Evolutionary conservation across 2,797 vertebrate genomes (phyloP), one percentile per base, ranked within the genome.

Genomic region (Microtus californicus): DNA sequence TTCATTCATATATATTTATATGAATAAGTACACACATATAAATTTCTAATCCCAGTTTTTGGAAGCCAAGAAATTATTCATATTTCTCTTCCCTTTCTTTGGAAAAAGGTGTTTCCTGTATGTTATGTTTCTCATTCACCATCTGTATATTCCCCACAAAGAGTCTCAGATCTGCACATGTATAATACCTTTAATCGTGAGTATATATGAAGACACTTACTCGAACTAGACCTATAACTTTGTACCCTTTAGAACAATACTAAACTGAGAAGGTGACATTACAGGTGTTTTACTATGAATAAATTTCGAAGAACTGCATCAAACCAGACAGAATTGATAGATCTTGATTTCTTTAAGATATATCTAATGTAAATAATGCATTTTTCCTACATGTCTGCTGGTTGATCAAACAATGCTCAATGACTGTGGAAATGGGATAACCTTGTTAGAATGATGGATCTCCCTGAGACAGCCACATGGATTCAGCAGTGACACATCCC

Each of bases 401-500:
- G 21, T 7, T 89, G 7, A 77, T 73, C 54, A 92, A 90, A 34
- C 69, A 45, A 76, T 61, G 17, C 15, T 69, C 34, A 92, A 31
- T 74, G 56, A 82, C 94, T 89, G 45, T 51, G 71, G 21, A 96
- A 90, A 23, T 89, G 6, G 14, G n/a, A 88, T 6, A 15, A 11
- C 5, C 83, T 78, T 90, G 11, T 93, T 94, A 90, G 34, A 43
- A 31, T 73, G 71, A 90, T 82, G 13, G 8, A 71, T 90, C 85
- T 11, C 43, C n/a, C 25, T 23, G 31, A 25, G 12, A 43, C 9
- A 25, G 15, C 2, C 45, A 59, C 80, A 51, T 79, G 51, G 6
- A 56, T 79, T 23, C 2, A 45, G 23, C 48, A 59, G 48, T 59
- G 56, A 69, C 74, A 23, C 23, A 92, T 76, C 67, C 87, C n/a